Base-by-base conservation (phyloP, 1,140 invertebrate species). In the Solen grandis region DNA sequence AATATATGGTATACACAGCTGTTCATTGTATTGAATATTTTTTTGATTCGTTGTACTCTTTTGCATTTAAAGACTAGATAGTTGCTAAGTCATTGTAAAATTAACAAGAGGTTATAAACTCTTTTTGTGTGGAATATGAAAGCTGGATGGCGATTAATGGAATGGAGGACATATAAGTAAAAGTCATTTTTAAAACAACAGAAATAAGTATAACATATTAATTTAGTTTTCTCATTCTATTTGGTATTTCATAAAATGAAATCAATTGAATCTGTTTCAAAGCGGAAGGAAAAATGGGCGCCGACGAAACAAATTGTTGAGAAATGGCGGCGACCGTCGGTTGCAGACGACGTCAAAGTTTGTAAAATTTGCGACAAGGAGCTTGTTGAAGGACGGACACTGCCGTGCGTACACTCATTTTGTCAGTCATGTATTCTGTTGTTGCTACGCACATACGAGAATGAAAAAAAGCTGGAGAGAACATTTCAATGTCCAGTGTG, bases 331-430 rank as follows among this genome's bases (percentile, higher is more conserved):
- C 41, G 62, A 52, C 60, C 60, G 14, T 65, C 60, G 2, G 60
- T 55, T 14, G 38, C 60, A 38, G 60, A 77, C 27, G 62, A 77
- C 3, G 27, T 65, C 19, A 66, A 27, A 2, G 25, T 66, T 5
- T 77, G 74, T 36, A 55, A 55, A 13, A 65, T 77, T 46, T 77
- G 74, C 36, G 38, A 65, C 19, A 29, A 50, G 25, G 31, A 57
- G 1, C 38, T 66, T 8, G 22, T 27, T 13, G 74, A 77, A 8
- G 57, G 60, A 22, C 60, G 74, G 5, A 77, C 74, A 14, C 57
- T 77, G 31, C 74, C 74, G 10, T 77, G 74, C 33, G 55, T 77
- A 50, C 74, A 77, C 41, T 77, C 74, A 14, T 77, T 77, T 33
- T 77, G 74, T 55, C 46, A 77, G 50, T 50, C 65, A 19, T 77